These are phyloP conservation scores for Pseudochirops corinnae DNA, from an alignment of 2,797 vertebrate species.

Conservation along the genomic window DNA sequence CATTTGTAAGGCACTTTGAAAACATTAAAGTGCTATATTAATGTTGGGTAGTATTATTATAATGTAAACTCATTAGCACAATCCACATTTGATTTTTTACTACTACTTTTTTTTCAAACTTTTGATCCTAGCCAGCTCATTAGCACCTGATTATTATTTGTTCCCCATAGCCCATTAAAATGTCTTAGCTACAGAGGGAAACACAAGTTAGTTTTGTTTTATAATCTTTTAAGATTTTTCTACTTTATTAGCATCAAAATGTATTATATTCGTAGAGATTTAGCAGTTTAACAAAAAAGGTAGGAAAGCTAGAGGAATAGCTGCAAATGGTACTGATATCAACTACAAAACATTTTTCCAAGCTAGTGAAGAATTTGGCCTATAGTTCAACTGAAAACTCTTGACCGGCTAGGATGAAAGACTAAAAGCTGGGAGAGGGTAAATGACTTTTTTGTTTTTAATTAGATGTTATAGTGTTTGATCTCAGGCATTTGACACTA, in stretches of 20 bases:
- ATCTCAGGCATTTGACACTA: conserved; percentile 2
- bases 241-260: neutral
- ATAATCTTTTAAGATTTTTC: conserved; percentile 29
- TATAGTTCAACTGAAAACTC: neutral
- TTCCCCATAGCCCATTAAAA: neutral
- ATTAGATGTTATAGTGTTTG: neutral
- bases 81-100: neutral
- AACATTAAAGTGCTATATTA: neutral
- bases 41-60: neutral
- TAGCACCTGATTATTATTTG: neutral
- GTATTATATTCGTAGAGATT: conserved; percentile 14
- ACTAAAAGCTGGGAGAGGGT: neutral
- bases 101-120: neutral
- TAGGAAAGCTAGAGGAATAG: conserved; percentile 30
- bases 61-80: conserved; percentile 10
- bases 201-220: conserved; percentile 8
- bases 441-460: neutral
- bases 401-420: neutral
- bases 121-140: conserved; percentile 20
- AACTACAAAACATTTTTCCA: conserved; percentile 5
- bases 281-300: conserved; percentile 10
- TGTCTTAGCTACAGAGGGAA: neutral
- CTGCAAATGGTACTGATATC: neutral
- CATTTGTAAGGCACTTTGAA: neutral
- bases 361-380: neutral